Conservation (phyloP, 2,797 vertebrate genomes). For the Lycodopsis pacificus region DNA sequence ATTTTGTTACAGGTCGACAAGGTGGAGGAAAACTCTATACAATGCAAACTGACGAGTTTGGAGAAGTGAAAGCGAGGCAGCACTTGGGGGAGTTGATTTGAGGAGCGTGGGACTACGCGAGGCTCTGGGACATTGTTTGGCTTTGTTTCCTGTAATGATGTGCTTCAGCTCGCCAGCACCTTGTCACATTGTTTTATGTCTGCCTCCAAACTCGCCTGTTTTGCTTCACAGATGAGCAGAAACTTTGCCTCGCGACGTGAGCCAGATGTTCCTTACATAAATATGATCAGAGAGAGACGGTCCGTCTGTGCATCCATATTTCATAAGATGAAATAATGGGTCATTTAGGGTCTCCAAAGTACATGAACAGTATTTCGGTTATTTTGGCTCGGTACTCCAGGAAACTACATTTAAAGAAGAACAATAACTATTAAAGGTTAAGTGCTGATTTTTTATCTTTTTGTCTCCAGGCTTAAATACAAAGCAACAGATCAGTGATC, state of each 20-base stretch:
- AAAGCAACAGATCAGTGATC: background rate
- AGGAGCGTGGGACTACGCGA: slow-evolving; percentile 15
- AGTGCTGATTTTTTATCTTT: too few relatives aligned
- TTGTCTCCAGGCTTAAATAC: background rate
- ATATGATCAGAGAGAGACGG: slow-evolving; percentile 21
- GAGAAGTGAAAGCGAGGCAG: slow-evolving; percentile 28
- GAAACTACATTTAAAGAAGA: background rate
- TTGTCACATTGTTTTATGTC: slow-evolving; percentile 51
- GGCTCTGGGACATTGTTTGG: background rate
- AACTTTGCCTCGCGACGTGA: slow-evolving; percentile 13
- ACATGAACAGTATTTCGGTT: background rate
- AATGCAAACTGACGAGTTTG: slow-evolving; percentile 6
- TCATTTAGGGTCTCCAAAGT: slow-evolving; percentile 2
- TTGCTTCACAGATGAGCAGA: slow-evolving; percentile 36
- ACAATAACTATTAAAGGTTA: background rate
- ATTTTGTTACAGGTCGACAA: background rate
- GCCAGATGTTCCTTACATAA: slow-evolving; percentile 44
- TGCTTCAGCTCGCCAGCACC: slow-evolving; percentile 39
- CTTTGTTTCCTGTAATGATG: slow-evolving; percentile 24
- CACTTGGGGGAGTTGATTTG: slow-evolving; percentile 37
- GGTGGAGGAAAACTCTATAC: background rate
- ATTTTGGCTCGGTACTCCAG: background rate
- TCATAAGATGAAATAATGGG: slow-evolving; percentile 3
- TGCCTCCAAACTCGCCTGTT: slow-evolving; percentile 32
- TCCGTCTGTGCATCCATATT: slow-evolving; percentile 7